Evolutionary conservation across 2,113 vertebrate species (phyloP).

Genomic region (Chloropsis cyanopogon): DNA sequence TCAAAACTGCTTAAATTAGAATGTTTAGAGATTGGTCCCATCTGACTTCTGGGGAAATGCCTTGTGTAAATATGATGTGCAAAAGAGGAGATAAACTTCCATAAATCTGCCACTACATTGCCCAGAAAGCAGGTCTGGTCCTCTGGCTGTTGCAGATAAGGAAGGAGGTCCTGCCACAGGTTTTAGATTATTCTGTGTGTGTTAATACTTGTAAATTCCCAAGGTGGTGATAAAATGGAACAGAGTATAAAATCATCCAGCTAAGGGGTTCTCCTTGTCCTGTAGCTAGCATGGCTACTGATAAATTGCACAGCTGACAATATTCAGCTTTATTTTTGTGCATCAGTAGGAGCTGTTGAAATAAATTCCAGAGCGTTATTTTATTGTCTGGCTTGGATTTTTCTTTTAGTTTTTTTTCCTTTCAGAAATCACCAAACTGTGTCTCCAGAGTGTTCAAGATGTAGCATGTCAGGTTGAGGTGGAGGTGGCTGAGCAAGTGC

Average conservation of each 20-base stretch:
- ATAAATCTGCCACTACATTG: background rate
- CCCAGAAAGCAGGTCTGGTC: background rate
- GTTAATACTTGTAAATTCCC: background rate
- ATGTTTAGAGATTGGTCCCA: background rate
- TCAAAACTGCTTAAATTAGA: background rate
- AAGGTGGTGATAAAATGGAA: background rate
- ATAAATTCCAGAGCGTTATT: background rate
- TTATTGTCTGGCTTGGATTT: background rate
- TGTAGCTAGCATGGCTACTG: background rate
- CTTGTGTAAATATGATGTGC: background rate
- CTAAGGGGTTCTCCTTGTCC: background rate
- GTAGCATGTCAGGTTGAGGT: slow-evolving; percentile 71
- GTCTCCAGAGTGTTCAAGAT: slow-evolving; percentile 62
- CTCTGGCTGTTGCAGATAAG: background rate
- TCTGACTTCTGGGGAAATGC: background rate
- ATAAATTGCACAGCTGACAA: background rate
- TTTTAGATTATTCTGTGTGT: background rate
- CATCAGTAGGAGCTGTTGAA: background rate
- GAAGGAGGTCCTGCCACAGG: background rate
- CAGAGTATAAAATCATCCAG: background rate
- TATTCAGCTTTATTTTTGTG: background rate
- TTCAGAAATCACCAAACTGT: slow-evolving; percentile 75
- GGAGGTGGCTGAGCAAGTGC: slow-evolving; percentile 68
- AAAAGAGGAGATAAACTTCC: background rate
- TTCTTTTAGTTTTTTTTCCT: background rate